Conservation (phyloP, 2,888 invertebrate species). For the Oxyscelio sp. region DNA sequence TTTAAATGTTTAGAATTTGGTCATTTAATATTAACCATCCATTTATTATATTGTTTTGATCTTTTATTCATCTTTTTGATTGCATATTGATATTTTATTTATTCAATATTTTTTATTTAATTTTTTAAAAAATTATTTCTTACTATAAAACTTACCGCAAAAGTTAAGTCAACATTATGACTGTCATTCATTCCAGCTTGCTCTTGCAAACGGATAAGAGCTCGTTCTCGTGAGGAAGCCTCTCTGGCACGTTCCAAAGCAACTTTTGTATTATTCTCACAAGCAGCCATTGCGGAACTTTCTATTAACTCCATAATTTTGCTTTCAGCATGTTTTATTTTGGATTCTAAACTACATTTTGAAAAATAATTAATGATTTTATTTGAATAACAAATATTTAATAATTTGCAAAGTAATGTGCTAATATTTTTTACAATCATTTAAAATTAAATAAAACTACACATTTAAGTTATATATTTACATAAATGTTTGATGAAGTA, state of each 20-base stretch:
- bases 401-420: too few species aligned
- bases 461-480: too few species aligned
- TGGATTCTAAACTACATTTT: conserved; percentile 94
- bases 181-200: conserved; percentile 96
- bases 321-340: conserved; percentile 95
- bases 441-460: too few species aligned
- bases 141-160: conserved; percentile 91
- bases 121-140: background rate
- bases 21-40: too few species aligned
- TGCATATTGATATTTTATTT: too few species aligned
- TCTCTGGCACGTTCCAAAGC: conserved; percentile 98
- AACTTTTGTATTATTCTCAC: conserved; percentile 90
- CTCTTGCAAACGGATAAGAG: conserved; percentile 96
- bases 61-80: too few species aligned
- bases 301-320: conserved; percentile 97
- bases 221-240: conserved; percentile 97
- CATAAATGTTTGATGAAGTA: too few species aligned
- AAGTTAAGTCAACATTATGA: conserved; percentile 98
- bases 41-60: too few species aligned
- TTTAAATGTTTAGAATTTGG: too few species aligned
- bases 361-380: conserved; percentile 34
- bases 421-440: too few species aligned
- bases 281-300: conserved; percentile 94
- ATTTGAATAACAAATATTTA: background rate
- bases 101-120: too few species aligned